phyloP scores from a whole-genome alignment of 2,888 invertebrate genomes.

The Brachyopa scutellaris region DNA sequence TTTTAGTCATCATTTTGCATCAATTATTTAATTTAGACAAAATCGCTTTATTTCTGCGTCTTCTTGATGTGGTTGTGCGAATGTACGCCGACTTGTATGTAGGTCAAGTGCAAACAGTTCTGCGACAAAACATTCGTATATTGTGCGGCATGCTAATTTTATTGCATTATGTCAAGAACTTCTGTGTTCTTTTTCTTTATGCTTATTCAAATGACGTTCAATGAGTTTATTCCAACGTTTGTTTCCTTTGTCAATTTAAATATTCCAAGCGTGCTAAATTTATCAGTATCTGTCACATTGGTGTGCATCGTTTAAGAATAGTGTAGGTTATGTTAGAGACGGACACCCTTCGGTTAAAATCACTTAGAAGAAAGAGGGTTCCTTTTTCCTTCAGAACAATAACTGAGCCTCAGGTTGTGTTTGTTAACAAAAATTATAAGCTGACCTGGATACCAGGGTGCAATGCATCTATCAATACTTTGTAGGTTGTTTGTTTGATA shows the following conservation, averaged over 20 bases:
- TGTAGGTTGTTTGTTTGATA: too few species aligned
- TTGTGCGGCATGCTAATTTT: slow-evolving; percentile 54
- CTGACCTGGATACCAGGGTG: too few species aligned
- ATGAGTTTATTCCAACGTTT: background rate
- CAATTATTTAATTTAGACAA: slow-evolving; percentile 68
- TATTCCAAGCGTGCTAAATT: background rate
- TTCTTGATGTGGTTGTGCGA: slow-evolving; percentile 47
- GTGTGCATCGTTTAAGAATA: too few species aligned
- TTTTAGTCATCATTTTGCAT: slow-evolving; percentile 43
- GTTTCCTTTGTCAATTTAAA: background rate
- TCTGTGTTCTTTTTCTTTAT: slow-evolving; percentile 29
- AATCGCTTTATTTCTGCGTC: slow-evolving; percentile 66
- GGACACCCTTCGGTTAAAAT: too few species aligned
- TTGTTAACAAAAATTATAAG: too few species aligned
- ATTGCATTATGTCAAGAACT: slow-evolving; percentile 54
- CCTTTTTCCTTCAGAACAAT: too few species aligned
- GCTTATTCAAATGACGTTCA: background rate
- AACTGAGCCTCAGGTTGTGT: too few species aligned
- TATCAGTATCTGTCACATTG: too few species aligned
- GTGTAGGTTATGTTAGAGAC: too few species aligned
- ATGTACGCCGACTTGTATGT: slow-evolving; percentile 44
- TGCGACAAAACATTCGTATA: slow-evolving; percentile 61
- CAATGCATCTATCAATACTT: too few species aligned
- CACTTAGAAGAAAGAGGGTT: too few species aligned
- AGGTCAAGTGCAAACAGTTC: slow-evolving; percentile 65